Evolutionary conservation across 2,113 vertebrate species (phyloP).

Genomic region (Anser cygnoides): DNA sequence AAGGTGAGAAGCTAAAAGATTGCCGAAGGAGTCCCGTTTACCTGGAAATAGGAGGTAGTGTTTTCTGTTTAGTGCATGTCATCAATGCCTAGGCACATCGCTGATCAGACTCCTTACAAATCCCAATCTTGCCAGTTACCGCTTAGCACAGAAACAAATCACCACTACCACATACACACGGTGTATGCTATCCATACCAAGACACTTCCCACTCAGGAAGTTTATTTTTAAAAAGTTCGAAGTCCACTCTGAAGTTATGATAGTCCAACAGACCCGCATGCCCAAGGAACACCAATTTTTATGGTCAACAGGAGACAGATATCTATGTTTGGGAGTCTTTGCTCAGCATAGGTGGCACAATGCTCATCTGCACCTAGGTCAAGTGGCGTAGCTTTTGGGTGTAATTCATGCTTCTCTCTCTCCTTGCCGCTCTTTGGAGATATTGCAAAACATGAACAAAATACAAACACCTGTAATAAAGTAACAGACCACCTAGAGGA

Average conservation of each 20-base stretch:
- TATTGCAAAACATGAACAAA: neutral
- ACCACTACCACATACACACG: neutral
- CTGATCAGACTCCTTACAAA: neutral
- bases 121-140: neutral
- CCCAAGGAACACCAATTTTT: neutral
- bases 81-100: neutral
- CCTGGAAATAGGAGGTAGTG: neutral
- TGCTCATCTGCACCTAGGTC: neutral
- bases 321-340: neutral
- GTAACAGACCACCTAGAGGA: neutral
- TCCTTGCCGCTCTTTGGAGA: neutral
- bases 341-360: neutral
- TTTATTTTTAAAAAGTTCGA: neutral
- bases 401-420: neutral
- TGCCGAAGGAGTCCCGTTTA: neutral
- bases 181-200: neutral
- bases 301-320: neutral
- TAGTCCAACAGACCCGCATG: neutral
- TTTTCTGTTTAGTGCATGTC: neutral
- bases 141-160: neutral
- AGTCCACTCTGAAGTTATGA: neutral
- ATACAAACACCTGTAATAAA: neutral
- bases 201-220: neutral
- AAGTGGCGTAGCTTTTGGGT: neutral
- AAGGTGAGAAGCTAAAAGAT: neutral